Conservation (phyloP, 2,113 vertebrate genomes). For the Mirza zaza region DNA sequence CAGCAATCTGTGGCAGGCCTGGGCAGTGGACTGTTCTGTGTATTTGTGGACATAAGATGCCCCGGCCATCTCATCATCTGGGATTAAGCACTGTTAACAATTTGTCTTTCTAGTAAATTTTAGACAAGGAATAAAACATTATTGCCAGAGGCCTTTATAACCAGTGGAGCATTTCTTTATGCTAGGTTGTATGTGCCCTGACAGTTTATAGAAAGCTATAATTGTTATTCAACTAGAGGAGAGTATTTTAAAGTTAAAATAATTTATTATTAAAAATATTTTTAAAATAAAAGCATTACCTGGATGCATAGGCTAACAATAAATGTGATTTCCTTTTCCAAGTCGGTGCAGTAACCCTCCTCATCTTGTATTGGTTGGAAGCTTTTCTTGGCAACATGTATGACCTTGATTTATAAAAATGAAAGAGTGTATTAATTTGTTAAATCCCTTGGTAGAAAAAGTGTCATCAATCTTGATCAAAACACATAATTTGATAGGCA, state of each 20-base stretch:
- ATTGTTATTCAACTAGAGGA: not conserved
- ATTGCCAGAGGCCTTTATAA: not conserved
- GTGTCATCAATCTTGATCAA: conserved; percentile 7
- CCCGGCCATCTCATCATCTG: not conserved
- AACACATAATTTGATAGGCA: not conserved
- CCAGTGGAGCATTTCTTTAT: not conserved
- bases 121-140: conserved; percentile 15
- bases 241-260: not conserved
- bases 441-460: conserved; percentile 17
- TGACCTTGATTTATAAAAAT: conserved; percentile 28
- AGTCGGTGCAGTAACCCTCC: not conserved
- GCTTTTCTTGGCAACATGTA: not conserved
- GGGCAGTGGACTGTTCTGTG: not conserved
- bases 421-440: not conserved
- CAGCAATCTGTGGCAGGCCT: not conserved
- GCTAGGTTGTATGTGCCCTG: not conserved
- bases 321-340: not conserved
- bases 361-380: not conserved
- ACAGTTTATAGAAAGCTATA: not conserved
- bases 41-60: not conserved
- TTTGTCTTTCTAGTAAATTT: not conserved
- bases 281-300: not conserved
- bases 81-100: not conserved
- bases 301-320: not conserved
- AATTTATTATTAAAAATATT: not conserved